A percentile compares a stretch with the other conserved stretches of the same genome.
phyloP scores from a whole-genome alignment of 2,113 vertebrate genomes.

The Carollia perspicillata region DNA sequence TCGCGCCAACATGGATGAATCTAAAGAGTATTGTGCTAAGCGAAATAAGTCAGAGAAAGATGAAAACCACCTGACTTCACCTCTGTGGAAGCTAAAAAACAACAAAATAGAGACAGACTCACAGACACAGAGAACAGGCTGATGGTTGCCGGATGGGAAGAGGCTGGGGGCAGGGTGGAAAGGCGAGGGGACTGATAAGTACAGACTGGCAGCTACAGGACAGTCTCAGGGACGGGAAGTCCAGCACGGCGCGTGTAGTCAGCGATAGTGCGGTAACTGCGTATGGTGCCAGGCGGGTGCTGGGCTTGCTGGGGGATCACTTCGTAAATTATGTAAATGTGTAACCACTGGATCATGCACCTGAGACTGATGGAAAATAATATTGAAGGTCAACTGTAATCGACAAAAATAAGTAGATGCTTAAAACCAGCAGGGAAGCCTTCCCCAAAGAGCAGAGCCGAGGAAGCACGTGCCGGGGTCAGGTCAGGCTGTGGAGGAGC shows the following conservation, averaged over 20 bases:
- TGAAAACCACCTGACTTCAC: neutral
- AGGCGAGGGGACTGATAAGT: neutral
- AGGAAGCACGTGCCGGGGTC: fast-evolving
- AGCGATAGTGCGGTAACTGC: neutral
- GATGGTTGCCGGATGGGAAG: neutral
- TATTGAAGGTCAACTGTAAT: neutral
- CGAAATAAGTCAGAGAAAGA: neutral
- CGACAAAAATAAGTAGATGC: neutral
- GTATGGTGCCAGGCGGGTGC: neutral
- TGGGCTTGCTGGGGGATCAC: neutral
- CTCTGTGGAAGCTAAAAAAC: neutral
- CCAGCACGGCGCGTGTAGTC: no score
- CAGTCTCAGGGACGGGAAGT: neutral
- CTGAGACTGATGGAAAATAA: neutral
- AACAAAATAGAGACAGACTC: neutral
- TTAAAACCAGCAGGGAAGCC: neutral
- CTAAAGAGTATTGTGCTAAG: neutral
- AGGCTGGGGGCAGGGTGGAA: neutral
- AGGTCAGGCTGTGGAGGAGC: neutral
- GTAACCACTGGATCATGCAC: neutral
- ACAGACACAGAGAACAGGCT: neutral
- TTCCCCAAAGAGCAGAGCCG: neutral
- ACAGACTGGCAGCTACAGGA: neutral
- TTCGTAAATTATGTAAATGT: neutral
- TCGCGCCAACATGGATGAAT: neutral